Conservation (phyloP, 2,113 vertebrate genomes). For the Rhabdornis inornatus region DNA sequence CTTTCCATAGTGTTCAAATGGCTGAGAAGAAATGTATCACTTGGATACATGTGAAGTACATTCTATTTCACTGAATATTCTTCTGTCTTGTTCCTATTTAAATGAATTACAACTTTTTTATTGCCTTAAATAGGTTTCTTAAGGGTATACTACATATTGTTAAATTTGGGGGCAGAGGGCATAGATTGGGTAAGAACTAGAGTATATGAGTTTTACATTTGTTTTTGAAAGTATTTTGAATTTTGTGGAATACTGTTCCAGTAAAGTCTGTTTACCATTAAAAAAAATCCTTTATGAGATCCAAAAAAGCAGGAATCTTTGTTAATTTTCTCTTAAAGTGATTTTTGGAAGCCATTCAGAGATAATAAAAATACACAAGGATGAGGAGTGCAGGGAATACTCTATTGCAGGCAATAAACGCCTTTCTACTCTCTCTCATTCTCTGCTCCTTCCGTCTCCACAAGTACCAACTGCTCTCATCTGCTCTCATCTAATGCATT, state of each 20-base stretch:
- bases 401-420: neutral
- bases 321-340: neutral
- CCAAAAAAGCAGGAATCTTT: neutral
- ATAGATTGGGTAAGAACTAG: neutral
- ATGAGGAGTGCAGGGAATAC: neutral
- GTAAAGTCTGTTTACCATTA: neutral
- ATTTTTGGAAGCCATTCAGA: neutral
- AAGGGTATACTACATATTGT: neutral
- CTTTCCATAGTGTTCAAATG: neutral
- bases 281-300: neutral
- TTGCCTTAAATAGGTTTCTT: neutral
- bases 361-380: neutral
- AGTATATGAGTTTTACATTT: neutral
- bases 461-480: neutral
- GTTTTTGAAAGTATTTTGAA: neutral
- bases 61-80: neutral
- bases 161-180: fast-evolving
- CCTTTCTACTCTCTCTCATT: neutral
- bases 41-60: neutral
- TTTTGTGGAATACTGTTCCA: neutral
- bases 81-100: neutral
- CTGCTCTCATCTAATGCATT: neutral
- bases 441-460: neutral
- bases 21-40: neutral
- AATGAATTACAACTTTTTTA: neutral